Base-by-base conservation (phyloP, 2,888 invertebrate species). In the Xestia xanthographa region DNA sequence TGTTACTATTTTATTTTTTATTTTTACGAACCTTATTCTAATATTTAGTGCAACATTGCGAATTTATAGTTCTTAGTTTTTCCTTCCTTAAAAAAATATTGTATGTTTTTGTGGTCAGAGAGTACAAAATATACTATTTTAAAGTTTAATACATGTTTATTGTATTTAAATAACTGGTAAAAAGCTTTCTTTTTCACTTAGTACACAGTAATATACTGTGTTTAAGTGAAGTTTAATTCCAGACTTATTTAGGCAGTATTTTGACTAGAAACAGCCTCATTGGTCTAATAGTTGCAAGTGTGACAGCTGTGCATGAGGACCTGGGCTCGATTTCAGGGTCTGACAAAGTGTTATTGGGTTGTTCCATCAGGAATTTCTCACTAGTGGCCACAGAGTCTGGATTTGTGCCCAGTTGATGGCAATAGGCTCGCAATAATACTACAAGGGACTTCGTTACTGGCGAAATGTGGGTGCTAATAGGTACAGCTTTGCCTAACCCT, bases 11-110 rank as follows among this genome's bases (percentile, higher is more conserved):
- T 26, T n/a, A n/a, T n/a, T n/a, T n/a, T n/a, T n/a, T 22, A 66
- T 53, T 65, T 26, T 11, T 14, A n/a, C 1, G n/a, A 12, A 11
- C 1, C 4, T 22, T 34, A 26, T 34, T 65, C 45, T 8, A 41
- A 67, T n/a, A 43, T 2, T 50, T 53, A 41, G 6, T 71, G 34
- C 20, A 22, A 65, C 17, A 58, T 34, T 41, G 50, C 58, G 38
- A 68, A 66, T 45, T 50, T 11, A n/a, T 48, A 41, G 29, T 41
- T 41, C 14, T 58, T 48, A 41, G 29, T 41, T 41, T 9, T 58
- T 65, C 29, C 45, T 82, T 66, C 48, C 34, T 34, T 5, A 34
- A 34, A 34, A 34, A 34, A 34, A 34, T 34, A 34, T 41, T 68
- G 11, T 20, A 20, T n/a, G n/a, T 34, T 12, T 66, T 66, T 45